Evolutionary conservation across 2,888 invertebrate species (phyloP), one percentile per base, ranked within the genome.

Genomic region (Nebria brevicollis): DNA sequence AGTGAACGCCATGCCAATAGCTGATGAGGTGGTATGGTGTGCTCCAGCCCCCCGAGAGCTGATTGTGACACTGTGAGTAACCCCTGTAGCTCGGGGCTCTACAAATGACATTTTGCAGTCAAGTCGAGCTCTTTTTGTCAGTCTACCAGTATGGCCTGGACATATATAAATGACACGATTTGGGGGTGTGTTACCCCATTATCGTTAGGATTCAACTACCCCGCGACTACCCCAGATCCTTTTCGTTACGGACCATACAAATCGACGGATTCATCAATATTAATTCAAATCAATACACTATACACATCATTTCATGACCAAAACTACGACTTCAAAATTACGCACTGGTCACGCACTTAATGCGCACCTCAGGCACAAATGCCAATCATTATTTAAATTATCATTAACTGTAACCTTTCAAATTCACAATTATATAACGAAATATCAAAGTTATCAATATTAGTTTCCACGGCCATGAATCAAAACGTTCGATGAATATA

Each of bases 101-200:
- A 80, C 80, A 80, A 80, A 80, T 80, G 80, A 80, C 75, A 80
- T 80, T 80, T 80, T 74, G 75, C 80, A 80, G 80, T 80, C 80
- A 80, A 75, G 54, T 70, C 73, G 75, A 74, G 80, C 54, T 54
- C 54, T 80, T 80, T 80, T 80, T 80, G 80, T 80, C 80, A 75
- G 80, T 83, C 83, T 83, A 82, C 83, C 84, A 34, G 84, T 82
- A 83, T 84, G 82, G 82, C 70, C 81, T 82, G 78, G 84, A 84
- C 84, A 84, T 84, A 83, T 84, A 84, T 83, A 84, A 84, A 84
- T 84, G 84, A 54, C 54, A 13, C 54, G 54, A 84, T 83, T 82
- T 78, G 84, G 82, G 84, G 84, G 84, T 83, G 83, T 83, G 83
- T 82, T 81, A 54, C 83, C 81, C 83, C 83, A 84, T 84, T 83